Evolutionary conservation across 2,888 invertebrate species (phyloP).

Genomic region (Pristionchus exspectatus): DNA sequence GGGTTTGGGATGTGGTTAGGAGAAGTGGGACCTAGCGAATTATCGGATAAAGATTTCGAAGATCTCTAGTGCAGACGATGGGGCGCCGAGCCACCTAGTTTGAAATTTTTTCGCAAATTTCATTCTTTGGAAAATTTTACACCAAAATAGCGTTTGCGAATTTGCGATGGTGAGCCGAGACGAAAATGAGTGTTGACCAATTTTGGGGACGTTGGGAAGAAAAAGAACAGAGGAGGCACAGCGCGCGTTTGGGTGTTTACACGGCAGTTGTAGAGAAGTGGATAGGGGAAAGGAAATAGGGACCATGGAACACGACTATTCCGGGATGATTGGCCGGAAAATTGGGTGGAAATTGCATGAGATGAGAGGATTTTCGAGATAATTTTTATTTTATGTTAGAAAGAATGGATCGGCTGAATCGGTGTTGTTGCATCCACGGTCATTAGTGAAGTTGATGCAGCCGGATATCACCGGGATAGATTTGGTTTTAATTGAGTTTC

Average conservation of each 20-base stretch:
- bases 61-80: background rate
- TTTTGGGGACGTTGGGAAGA: background rate
- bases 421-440: background rate
- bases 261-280: background rate
- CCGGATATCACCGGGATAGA: no score
- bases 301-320: background rate
- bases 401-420: no score
- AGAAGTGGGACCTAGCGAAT: background rate
- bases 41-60: background rate
- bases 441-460: no score
- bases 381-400: no score
- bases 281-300: background rate
- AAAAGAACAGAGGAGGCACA: background rate
- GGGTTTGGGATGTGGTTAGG: background rate
- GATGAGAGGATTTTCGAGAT: no score
- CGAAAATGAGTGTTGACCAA: slow-evolving; percentile 13
- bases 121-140: background rate
- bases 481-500: no score
- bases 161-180: background rate
- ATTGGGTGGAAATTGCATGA: background rate
- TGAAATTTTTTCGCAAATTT: background rate
- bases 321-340: background rate
- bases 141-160: background rate
- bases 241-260: no score
- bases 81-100: background rate